Conservation (phyloP, 2,113 vertebrate genomes). For the Hiodon alosoides region DNA sequence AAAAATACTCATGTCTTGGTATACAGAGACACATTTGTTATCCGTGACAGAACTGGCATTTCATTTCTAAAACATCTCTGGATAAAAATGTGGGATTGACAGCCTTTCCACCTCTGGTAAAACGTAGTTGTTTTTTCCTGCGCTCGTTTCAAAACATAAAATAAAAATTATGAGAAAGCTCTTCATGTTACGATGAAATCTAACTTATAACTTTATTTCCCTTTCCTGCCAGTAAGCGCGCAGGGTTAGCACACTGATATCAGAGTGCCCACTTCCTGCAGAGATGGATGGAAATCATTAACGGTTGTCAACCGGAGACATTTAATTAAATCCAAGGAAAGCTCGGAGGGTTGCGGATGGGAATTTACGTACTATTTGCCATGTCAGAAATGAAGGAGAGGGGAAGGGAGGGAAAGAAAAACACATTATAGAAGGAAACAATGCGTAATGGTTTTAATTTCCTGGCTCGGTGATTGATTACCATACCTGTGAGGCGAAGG, state of each 20-base stretch:
- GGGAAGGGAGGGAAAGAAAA: neutral
- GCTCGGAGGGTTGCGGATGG: conserved; percentile 22
- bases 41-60: no score
- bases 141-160: no score
- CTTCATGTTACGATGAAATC: neutral
- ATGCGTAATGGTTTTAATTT: conserved; percentile 53
- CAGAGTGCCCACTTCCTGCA: conserved; percentile 16
- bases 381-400: conserved; percentile 1
- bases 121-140: no score
- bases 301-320: conserved; percentile 43
- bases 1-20: no score
- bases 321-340: conserved; percentile 53
- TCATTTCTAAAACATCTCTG: no score
- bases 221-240: neutral
- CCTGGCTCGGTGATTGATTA: conserved; percentile 52
- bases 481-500: conserved; percentile 81
- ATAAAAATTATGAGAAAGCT: neutral
- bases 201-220: conserved; percentile 12
- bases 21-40: no score
- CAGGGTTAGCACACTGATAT: conserved; percentile 28
- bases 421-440: conserved; percentile 23
- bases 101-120: no score
- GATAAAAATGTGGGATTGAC: no score
- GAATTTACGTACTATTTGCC: conserved; percentile 15
- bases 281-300: conserved; percentile 57